These are phyloP conservation scores for Parnassius glacialis DNA, from an alignment of 2,888 invertebrate species.

Conservation along the genomic window DNA sequence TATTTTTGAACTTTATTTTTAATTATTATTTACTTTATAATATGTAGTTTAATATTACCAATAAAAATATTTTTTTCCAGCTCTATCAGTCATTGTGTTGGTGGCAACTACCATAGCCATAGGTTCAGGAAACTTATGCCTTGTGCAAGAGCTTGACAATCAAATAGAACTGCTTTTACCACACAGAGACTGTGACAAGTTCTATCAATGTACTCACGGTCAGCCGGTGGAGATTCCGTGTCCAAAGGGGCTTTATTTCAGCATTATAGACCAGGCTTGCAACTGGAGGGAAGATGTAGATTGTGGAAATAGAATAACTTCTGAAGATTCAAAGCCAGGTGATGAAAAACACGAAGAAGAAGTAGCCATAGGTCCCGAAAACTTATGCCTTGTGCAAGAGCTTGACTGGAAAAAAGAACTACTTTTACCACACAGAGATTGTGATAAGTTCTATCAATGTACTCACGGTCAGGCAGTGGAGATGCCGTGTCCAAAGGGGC, in stretches of 20 bases:
- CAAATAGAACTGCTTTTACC: slow-evolving; percentile 75
- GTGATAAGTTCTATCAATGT: slow-evolving; percentile 84
- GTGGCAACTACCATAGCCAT: too few species aligned
- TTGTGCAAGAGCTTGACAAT: slow-evolving; percentile 50
- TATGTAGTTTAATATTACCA: too few species aligned
- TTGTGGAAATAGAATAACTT: slow-evolving; percentile 68
- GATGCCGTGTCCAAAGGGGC: slow-evolving; percentile 76
- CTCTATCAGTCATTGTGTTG: too few species aligned
- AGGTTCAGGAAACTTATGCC: too few species aligned
- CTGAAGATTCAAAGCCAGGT: slow-evolving; percentile 26
- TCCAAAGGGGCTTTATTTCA: slow-evolving; percentile 79
- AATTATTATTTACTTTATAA: too few species aligned
- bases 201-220: slow-evolving; percentile 85
- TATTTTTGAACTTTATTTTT: too few species aligned
- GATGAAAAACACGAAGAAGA: not conserved
- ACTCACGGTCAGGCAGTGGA: slow-evolving; percentile 82
- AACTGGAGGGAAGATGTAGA: slow-evolving; percentile 83
- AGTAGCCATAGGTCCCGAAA: not conserved
- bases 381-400: slow-evolving; percentile 37
- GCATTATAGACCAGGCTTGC: slow-evolving; percentile 75
- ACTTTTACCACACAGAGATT: slow-evolving; percentile 79
- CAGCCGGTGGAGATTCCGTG: slow-evolving; percentile 80
- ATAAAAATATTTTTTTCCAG: too few species aligned
- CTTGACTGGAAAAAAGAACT: slow-evolving; percentile 60
- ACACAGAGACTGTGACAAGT: slow-evolving; percentile 81